phyloP scores from a whole-genome alignment of 2,888 invertebrate genomes.

The Melanchra persicariae region DNA sequence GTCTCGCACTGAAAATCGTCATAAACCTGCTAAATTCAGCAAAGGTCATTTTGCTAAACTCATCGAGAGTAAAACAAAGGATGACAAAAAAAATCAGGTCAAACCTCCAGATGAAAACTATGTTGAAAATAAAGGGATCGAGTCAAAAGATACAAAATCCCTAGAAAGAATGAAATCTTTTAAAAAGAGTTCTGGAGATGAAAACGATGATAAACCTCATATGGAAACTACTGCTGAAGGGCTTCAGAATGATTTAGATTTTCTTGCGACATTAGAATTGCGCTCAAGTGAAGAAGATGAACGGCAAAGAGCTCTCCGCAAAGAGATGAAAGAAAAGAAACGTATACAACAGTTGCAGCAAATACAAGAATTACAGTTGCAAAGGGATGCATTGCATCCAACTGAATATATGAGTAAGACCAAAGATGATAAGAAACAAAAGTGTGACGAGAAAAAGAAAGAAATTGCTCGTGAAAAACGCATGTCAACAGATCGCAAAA shows the following conservation, averaged over 20 bases:
- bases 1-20: conserved; percentile 82
- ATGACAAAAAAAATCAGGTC: conserved; percentile 91
- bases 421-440: conserved; percentile 85
- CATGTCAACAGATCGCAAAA: conserved; percentile 88
- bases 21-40: conserved; percentile 90
- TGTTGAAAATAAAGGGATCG: conserved; percentile 80
- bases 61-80: conserved; percentile 91
- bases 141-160: conserved; percentile 72
- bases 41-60: conserved; percentile 91
- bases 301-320: conserved; percentile 89
- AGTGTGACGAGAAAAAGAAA: conserved; percentile 86
- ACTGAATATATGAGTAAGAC: conserved; percentile 82
- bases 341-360: conserved; percentile 88
- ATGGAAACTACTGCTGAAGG: conserved; percentile 76
- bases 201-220: conserved; percentile 74
- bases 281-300: conserved; percentile 91
- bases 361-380: conserved; percentile 88
- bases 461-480: conserved; percentile 87
- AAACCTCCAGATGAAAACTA: conserved; percentile 86
- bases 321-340: conserved; percentile 91
- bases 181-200: conserved; percentile 78
- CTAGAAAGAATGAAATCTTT: conserved; percentile 76
- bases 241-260: conserved; percentile 90
- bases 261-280: conserved; percentile 90
- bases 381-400: conserved; percentile 85